Percentiles rank a stretch among this genome's conserved stretches.
Evolutionary conservation across 1,140 invertebrate species (phyloP).

Genomic region (Eciton burchellii): DNA sequence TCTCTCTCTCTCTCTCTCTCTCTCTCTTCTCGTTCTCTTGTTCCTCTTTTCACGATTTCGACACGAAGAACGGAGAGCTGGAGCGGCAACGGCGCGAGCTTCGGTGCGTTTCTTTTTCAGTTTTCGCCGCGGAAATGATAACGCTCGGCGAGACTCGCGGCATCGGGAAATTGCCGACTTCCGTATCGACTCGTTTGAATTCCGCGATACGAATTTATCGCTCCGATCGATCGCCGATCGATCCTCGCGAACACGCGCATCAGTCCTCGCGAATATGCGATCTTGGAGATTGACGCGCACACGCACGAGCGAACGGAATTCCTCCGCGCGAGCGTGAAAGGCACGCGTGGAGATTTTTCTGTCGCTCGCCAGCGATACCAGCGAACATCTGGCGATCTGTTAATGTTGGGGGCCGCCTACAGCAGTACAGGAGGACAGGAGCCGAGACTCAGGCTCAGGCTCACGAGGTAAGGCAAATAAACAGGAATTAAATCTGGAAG

Average conservation of each 20-base stretch:
- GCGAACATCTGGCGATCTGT: constrained; percentile 84
- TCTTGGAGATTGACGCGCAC: constrained; percentile 21
- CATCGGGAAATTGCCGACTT: constrained; percentile 27
- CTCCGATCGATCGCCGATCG: constrained; percentile 16
- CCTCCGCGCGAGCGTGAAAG: neutral
- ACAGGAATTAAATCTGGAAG: constrained; percentile 84
- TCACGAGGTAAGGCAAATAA: constrained; percentile 82
- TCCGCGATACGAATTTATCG: constrained; percentile 25
- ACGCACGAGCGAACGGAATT: constrained; percentile 3
- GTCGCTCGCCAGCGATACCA: constrained; percentile 79
- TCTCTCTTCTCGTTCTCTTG: constrained; percentile 21
- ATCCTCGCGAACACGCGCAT: neutral
- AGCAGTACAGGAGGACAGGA: constrained; percentile 73
- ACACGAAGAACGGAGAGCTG: constrained; percentile 31
- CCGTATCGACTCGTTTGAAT: constrained; percentile 1
- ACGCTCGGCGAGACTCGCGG: constrained; percentile 10
- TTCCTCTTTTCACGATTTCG: constrained; percentile 64
- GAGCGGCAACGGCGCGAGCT: constrained; percentile 9
- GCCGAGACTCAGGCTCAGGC: constrained; percentile 74
- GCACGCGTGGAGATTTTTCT: constrained; percentile 78
- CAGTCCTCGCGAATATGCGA: constrained; percentile 3
- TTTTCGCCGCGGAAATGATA: constrained; percentile 30
- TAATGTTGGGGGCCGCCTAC: constrained; percentile 80
- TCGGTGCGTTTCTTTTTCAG: constrained; percentile 60
- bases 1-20: constrained; percentile 30